Base-by-base conservation (phyloP, 2,888 invertebrate genomes). In the Phortica magna region DNA sequence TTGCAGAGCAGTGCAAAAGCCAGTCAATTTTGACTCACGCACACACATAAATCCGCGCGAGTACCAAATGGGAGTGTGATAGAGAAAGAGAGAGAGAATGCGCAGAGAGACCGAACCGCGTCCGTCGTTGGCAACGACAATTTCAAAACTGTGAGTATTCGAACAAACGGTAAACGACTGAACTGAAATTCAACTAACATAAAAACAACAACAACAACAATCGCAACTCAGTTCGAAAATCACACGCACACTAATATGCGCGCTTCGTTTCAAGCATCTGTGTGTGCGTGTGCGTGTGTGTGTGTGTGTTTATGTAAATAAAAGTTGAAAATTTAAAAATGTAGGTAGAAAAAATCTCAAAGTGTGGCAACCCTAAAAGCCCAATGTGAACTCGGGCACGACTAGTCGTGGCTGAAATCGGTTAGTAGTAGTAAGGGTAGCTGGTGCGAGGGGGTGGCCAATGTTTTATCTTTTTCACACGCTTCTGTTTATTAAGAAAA, bases 101-200 rank as follows among this genome's bases (percentile, higher is more conserved):
- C 78, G 78, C 82, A 76, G 75, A 82, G 59, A 81, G 79, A 79
- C 77, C 78, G 78, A 77, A 79, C 80, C 80, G 73, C 84, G 81
- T 88, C 89, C 87, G 88, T 81, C 89, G 83, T 81, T 80, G 82
- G 67, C 82, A 80, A 89, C 89, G 83, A 82, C 85, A 83, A 86
- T 89, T 89, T 90, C 89, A 90, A 89, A 90, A 89, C 88, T 90
- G 89, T 84, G 85, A 79, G 82, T 88, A 87, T 59, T 59, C 59
- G 61, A 61, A 61, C 22, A 17, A 61, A 9, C 61, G 22, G 19
- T 64, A 74, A 74, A 65, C 76, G 72, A 73, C 6, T 48, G 61
- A 61, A 22, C 61, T 61, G 61, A 61, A 61, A 61, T 61, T 10
- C n/a, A 19, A n/a, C 61, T 22, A 61, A 17, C 7, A 7, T 1